Conservation (phyloP, 2,888 invertebrate genomes). For the Limenitis camilla region DNA sequence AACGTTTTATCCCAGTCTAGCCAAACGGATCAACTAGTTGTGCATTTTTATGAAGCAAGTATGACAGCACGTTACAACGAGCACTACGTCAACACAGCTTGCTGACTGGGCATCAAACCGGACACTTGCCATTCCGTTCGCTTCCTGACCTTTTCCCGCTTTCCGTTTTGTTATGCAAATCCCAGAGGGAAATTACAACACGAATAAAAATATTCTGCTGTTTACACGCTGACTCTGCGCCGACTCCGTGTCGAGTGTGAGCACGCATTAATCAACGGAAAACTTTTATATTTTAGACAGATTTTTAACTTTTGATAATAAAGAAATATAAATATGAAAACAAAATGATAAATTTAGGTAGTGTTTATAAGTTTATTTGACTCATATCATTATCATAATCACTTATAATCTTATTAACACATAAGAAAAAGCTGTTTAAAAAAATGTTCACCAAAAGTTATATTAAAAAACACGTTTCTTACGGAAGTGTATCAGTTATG, state of each 20-base stretch:
- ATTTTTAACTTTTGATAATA: neutral
- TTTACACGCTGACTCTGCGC: constrained; percentile 67
- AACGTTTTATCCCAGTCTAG: no score
- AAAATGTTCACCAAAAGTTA: no score
- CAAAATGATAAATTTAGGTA: no score
- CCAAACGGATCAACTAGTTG: no score
- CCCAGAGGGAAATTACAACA: constrained; percentile 62
- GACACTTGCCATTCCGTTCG: constrained; percentile 71
- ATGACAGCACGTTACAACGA: constrained; percentile 31
- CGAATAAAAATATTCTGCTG: constrained; percentile 70
- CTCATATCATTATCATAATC: no score
- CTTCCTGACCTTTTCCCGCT: constrained; percentile 74
- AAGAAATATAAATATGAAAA: neutral
- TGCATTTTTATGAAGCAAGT: constrained; percentile 36
- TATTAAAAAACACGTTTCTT: no score
- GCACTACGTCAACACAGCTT: constrained; percentile 37
- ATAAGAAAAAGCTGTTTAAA: no score
- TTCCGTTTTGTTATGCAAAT: constrained; percentile 73
- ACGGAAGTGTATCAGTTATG: no score
- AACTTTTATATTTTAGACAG: constrained; percentile 5
- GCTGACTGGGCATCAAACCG: constrained; percentile 67
- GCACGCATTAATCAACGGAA: constrained; percentile 59
- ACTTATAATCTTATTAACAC: no score
- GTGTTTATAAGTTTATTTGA: no score
- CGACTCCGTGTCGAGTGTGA: constrained; percentile 59